Evolutionary conservation across 2,888 invertebrate genomes (phyloP).

Genomic region (Glaucopsyche alexis): DNA sequence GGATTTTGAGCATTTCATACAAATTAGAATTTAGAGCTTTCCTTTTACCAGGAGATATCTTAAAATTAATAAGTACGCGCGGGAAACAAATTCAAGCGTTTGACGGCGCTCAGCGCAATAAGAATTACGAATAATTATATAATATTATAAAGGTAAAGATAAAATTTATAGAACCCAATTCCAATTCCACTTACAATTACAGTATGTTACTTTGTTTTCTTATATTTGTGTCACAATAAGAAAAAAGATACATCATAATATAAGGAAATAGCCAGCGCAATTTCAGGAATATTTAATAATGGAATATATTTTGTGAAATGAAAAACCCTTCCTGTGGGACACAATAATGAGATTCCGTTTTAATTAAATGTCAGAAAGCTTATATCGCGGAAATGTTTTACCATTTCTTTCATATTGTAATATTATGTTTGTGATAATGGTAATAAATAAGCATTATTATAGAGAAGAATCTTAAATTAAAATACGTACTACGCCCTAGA

Average conservation of each 20-base stretch:
- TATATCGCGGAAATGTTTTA: not conserved
- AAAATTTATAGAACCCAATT: too few species aligned
- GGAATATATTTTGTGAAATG: not conserved
- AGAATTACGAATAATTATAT: too few species aligned
- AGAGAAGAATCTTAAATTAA: too few species aligned
- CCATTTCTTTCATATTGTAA: not conserved
- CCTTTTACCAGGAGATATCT: too few species aligned
- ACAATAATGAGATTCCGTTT: slow-evolving; percentile 1
- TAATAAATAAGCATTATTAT: not conserved
- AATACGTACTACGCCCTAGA: not conserved
- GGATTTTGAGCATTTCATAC: too few species aligned
- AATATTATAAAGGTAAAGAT: too few species aligned
- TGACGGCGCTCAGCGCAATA: too few species aligned
- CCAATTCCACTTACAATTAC: too few species aligned
- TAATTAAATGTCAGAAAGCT: not conserved
- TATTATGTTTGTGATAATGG: not conserved
- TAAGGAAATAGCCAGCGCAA: not conserved
- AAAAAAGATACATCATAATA: not conserved
- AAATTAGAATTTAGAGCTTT: too few species aligned
- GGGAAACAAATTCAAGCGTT: too few species aligned
- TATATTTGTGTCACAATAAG: not conserved
- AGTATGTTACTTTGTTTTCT: too few species aligned
- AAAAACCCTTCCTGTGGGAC: not conserved
- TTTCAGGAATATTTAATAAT: not conserved
- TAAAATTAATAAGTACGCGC: too few species aligned